Conservation (phyloP, 2,888 invertebrate species). For the Ochropleura leucogaster region DNA sequence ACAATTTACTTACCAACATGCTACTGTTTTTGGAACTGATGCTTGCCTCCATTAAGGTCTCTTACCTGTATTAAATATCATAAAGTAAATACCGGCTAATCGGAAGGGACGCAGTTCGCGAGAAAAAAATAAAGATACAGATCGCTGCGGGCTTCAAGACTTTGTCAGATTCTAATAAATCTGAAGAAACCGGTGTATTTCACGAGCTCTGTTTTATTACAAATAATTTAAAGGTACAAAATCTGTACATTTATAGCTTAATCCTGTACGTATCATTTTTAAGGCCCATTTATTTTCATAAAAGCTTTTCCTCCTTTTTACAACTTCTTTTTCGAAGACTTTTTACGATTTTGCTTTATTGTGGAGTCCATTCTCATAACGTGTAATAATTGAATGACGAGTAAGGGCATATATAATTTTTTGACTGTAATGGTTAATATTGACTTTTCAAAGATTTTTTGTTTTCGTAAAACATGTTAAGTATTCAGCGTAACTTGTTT, state of each 20-base stretch:
- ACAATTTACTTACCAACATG: not conserved
- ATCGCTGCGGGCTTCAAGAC: conserved; percentile 8
- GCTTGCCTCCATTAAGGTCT: not conserved
- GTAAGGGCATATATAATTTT: conserved; percentile 29
- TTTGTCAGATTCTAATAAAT: conserved; percentile 41
- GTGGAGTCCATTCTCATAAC: conserved; percentile 29
- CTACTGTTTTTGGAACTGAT: conserved; percentile 16
- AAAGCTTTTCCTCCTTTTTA: conserved; percentile 12
- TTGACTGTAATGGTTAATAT: conserved; percentile 1
- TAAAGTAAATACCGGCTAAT: conserved; percentile 32
- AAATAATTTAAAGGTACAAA: conserved; percentile 37
- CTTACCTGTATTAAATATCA: conserved; percentile 23
- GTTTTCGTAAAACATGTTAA: not conserved
- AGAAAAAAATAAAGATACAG: conserved; percentile 22
- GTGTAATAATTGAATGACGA: conserved; percentile 29
- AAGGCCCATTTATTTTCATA: conserved; percentile 16
- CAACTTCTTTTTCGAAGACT: conserved; percentile 22
- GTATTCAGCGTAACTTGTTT: not conserved
- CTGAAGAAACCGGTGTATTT: conserved; percentile 13
- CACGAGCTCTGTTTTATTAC: conserved; percentile 33
- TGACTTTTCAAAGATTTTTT: not conserved
- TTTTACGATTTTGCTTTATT: conserved; percentile 26
- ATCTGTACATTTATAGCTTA: conserved; percentile 48
- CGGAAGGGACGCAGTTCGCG: not conserved
- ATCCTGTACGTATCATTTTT: conserved; percentile 31